Evolutionary conservation across 2,888 invertebrate species (phyloP).

Genomic region (Agonopterix heracliana): DNA sequence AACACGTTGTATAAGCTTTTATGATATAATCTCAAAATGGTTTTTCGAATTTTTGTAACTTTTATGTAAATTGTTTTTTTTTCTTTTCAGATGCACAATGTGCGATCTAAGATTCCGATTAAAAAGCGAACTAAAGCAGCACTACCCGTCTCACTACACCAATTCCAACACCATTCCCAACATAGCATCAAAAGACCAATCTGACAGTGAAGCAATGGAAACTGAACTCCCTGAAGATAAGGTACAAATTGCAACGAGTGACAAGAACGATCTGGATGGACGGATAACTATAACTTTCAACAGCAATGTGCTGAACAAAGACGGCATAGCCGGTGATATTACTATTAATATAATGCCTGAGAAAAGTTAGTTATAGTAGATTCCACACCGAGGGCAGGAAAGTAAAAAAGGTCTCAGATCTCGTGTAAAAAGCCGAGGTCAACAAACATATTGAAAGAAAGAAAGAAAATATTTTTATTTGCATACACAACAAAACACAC

Average conservation of each 20-base stretch:
- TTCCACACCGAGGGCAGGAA: too few species aligned
- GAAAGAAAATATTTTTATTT: too few species aligned
- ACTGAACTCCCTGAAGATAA: neutral
- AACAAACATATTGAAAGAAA: too few species aligned
- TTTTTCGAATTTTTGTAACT: too few species aligned
- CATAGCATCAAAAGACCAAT: neutral
- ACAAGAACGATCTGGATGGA: slow-evolving; percentile 9
- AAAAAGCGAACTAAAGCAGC: slow-evolving; percentile 55
- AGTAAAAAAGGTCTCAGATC: too few species aligned
- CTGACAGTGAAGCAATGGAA: neutral
- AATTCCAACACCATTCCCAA: neutral
- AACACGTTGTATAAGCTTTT: too few species aligned
- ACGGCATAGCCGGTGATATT: slow-evolving; percentile 47
- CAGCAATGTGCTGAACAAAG: slow-evolving; percentile 30
- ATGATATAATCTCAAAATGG: too few species aligned
- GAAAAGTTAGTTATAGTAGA: slow-evolving; percentile 25
- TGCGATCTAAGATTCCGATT: slow-evolving; percentile 57
- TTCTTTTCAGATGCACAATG: slow-evolving; percentile 53
- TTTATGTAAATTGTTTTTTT: neutral
- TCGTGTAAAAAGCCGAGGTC: too few species aligned
- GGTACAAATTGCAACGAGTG: neutral
- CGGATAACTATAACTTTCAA: slow-evolving; percentile 52
- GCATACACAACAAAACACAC: too few species aligned
- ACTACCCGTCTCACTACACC: slow-evolving; percentile 61
- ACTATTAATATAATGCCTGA: slow-evolving; percentile 49